Base-by-base conservation (phyloP, 1,140 invertebrate genomes). In the Drosophila dunni region DNA sequence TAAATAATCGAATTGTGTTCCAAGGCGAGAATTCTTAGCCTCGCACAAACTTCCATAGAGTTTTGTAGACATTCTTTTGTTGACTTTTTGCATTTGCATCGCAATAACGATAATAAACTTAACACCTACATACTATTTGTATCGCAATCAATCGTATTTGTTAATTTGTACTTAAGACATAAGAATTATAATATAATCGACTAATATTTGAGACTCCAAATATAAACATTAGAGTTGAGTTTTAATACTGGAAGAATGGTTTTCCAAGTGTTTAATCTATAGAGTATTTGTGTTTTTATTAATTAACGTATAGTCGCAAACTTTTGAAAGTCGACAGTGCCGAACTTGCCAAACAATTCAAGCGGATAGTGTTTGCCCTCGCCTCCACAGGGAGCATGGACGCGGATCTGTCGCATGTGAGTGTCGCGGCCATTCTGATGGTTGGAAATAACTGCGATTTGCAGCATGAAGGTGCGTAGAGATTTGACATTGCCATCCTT, bases 391-490 rank as follows among this genome's bases (percentile, higher is more conserved):
- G 98, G 98, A 44, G 98, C 98, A 92, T 99, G 97, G 51, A 99
- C 96, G 93, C 98, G 98, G 50, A 99, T 99, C 93, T 99, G 98
- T 51, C 99, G 94, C 94, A 99, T 97, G 92, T 99, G 99, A 7
- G 98, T 99, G 89, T 99, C 99, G 61, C 99, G 93, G 11, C 99
- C 99, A 94, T 99, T 99, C 92, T 99, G 99, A 93, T 99, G 98
- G 93, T 99, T 99, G 66, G 97, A 98, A 10, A 99, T 95, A 0
- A 98, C 97, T n/a, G 98, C 97, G 85, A 98, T 97, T 93, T 99
- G 98, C 44, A 99, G 95, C 97, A 99, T 98, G 85, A 98, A 99
- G 33, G 98, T 98, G 76, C 98, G 94, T 40, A 99, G 97, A 5
- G 97, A 97, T 80, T 95, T 95, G 33, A 97, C 96, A 79, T 96